Percentiles rank a stretch among this genome's conserved stretches.
These are phyloP conservation scores for Tilapia sparmanii DNA, from an alignment of 2,113 vertebrate genomes.

Conservation along the genomic window DNA sequence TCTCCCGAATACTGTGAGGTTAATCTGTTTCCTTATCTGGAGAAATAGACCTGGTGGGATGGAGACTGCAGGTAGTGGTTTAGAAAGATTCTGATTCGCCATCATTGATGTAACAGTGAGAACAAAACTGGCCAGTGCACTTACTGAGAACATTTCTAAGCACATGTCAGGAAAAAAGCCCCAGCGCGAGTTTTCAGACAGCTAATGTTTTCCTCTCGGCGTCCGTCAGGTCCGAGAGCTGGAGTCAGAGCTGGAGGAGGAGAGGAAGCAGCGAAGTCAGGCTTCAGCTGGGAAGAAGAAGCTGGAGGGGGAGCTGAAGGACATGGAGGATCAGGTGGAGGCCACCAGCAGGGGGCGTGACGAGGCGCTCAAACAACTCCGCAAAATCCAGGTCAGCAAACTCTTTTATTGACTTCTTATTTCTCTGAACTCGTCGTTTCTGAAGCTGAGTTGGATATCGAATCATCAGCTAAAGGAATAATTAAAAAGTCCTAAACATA, in stretches of 20 bases:
- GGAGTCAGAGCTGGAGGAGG: conserved; percentile 90
- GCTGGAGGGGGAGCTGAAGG: conserved; percentile 86
- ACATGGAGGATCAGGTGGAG: conserved; percentile 87
- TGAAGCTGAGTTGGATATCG: rapidly evolving
- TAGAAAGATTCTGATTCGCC: neutral
- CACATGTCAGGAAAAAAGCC: rapidly evolving
- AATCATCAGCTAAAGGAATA: neutral
- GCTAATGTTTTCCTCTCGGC: neutral
- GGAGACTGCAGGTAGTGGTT: rapidly evolving
- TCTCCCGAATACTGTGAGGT: rapidly evolving
- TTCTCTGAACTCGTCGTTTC: neutral
- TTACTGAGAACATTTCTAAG: neutral
- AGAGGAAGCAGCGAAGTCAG: conserved; percentile 81
- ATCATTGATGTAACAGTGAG: neutral
- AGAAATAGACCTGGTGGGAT: neutral
- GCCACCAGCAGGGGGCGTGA: conserved; percentile 80
- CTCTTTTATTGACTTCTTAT: neutral
- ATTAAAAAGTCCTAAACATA: neutral
- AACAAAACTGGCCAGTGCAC: rapidly evolving
- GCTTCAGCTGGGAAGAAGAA: conserved; percentile 83
- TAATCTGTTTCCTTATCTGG: neutral
- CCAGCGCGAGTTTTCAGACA: neutral
- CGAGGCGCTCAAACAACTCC: conserved; percentile 88
- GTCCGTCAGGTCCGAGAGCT: conserved; percentile 82
- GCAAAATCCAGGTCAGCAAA: conserved; percentile 81